phyloP scores from a whole-genome alignment of 2,113 vertebrate species.

The Leptocoma aspasia region DNA sequence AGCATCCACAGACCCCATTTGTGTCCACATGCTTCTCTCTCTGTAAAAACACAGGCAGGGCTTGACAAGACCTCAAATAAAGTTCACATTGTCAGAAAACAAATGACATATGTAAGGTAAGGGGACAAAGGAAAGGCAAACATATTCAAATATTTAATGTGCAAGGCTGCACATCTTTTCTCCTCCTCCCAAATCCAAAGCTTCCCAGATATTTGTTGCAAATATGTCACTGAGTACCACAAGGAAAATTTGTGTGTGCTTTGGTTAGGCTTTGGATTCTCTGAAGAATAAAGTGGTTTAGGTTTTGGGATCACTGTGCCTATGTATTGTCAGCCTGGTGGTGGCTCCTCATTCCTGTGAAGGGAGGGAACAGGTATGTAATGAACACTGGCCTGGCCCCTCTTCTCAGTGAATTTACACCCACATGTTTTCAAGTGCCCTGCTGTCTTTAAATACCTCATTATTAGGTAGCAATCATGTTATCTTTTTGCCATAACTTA shows the following conservation, averaged over 20 bases:
- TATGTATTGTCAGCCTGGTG: background rate
- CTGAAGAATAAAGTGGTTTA: background rate
- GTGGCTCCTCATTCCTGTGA: background rate
- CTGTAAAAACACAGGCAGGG: background rate
- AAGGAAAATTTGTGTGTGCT: background rate
- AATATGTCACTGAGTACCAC: background rate
- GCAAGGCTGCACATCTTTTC: background rate
- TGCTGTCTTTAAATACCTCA: background rate
- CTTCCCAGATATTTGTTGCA: background rate
- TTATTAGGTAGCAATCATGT: background rate
- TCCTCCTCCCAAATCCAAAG: background rate
- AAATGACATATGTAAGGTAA: conserved; percentile 20
- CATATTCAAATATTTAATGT: conserved; percentile 29
- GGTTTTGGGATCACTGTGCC: background rate
- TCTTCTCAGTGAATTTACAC: background rate
- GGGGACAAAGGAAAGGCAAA: conserved; percentile 15
- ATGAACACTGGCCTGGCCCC: background rate
- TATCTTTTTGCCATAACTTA: background rate
- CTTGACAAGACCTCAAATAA: background rate
- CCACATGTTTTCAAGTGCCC: background rate
- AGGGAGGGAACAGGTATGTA: background rate
- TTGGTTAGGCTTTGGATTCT: background rate
- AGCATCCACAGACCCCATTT: background rate
- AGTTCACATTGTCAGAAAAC: conserved; percentile 4
- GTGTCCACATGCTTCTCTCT: background rate